phyloP scores from a whole-genome alignment of 1,140 invertebrate species.

The Temnothorax nylanderi region DNA sequence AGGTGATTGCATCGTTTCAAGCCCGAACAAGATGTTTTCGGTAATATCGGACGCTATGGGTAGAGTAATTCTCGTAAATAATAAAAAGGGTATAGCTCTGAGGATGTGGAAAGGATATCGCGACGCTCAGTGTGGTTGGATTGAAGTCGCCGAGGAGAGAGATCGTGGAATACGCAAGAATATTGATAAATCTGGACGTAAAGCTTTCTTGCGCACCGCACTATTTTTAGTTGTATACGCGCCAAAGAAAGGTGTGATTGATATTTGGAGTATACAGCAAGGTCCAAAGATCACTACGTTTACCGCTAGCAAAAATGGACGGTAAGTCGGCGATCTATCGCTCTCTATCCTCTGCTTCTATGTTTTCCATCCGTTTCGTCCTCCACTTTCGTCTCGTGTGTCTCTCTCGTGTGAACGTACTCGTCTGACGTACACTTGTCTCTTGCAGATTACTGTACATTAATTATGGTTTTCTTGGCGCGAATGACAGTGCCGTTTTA shows the following conservation, averaged over 20 bases:
- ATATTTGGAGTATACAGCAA: slow-evolving; percentile 94
- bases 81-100: slow-evolving; percentile 91
- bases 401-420: neutral
- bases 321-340: slow-evolving; percentile 76
- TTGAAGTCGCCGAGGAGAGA: slow-evolving; percentile 91
- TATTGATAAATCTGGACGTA: slow-evolving; percentile 80
- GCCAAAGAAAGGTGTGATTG: slow-evolving; percentile 92
- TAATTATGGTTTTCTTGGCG: slow-evolving; percentile 92
- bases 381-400: neutral
- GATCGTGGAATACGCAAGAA: slow-evolving; percentile 80
- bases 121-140: slow-evolving; percentile 96
- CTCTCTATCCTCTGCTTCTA: too few species aligned
- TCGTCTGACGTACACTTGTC: neutral
- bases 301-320: slow-evolving; percentile 93
- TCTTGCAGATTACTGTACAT: slow-evolving; percentile 89
- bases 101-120: slow-evolving; percentile 98
- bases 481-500: slow-evolving; percentile 83
- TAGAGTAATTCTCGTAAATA: slow-evolving; percentile 94
- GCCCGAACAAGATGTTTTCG: slow-evolving; percentile 92
- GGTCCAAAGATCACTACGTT: slow-evolving; percentile 96
- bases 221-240: slow-evolving; percentile 95
- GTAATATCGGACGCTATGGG: slow-evolving; percentile 95
- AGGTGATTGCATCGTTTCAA: slow-evolving; percentile 90
- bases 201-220: slow-evolving; percentile 85
- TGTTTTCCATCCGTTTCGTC: neutral